Evolutionary conservation across 2,797 vertebrate species (phyloP).

Genomic region (Cryptoprocta ferox): DNA sequence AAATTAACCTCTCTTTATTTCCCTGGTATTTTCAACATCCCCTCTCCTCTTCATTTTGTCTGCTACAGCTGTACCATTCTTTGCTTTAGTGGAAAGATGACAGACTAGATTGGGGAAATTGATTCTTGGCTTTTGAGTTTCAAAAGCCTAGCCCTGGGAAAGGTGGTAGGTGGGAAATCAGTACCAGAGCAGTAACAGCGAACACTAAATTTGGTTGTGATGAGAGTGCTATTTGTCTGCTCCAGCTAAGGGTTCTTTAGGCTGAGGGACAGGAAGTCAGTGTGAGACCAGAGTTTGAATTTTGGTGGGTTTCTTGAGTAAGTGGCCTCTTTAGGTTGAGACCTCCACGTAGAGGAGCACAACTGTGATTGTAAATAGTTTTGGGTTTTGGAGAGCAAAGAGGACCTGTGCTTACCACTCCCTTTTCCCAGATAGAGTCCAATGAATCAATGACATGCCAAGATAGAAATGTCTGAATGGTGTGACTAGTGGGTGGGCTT

Average conservation of each 20-base stretch:
- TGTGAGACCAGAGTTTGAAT: not conserved
- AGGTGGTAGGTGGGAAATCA: not conserved
- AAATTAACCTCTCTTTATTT: not conserved
- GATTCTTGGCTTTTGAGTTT: constrained; percentile 37
- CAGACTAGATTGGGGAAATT: not conserved
- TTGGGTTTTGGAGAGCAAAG: not conserved
- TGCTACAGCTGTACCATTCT: not conserved
- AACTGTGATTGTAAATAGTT: constrained; percentile 13
- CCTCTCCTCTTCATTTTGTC: not conserved
- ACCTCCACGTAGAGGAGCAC: not conserved
- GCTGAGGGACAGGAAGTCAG: not conserved
- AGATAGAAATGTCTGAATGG: not conserved
- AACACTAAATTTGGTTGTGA: not conserved
- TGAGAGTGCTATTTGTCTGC: not conserved
- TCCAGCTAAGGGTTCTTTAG: not conserved
- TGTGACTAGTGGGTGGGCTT: not conserved
- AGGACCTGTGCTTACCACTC: not conserved
- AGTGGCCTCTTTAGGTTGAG: not conserved
- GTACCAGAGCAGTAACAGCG: not conserved
- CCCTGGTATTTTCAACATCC: not conserved
- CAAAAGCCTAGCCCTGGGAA: not conserved
- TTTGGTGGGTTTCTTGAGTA: not conserved
- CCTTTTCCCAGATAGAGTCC: not conserved
- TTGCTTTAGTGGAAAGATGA: not conserved
- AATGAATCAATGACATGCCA: not conserved